Percentiles rank a stretch among this genome's conserved stretches.
Evolutionary conservation across 2,113 vertebrate genomes (phyloP).

Genomic region (Sialia sialis): DNA sequence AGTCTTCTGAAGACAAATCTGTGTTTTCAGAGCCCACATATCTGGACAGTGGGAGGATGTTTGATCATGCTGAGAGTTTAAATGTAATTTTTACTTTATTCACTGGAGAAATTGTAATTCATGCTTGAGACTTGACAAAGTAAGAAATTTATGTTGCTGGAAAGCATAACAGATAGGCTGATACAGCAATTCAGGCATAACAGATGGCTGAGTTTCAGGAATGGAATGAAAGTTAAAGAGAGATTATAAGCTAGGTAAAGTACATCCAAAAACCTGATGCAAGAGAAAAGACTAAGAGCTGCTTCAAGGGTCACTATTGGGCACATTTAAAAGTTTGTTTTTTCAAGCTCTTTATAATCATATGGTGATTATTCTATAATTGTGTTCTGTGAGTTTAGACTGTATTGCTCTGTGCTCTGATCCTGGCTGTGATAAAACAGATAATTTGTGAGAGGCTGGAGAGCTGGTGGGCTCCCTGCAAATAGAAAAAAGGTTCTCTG

Average conservation of each 20-base stretch:
- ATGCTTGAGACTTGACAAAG: neutral
- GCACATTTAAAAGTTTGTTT: neutral
- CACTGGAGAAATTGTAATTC: neutral
- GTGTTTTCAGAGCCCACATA: neutral
- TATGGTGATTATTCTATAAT: neutral
- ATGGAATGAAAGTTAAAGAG: constrained; percentile 3
- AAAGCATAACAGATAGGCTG: neutral
- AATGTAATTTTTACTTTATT: neutral
- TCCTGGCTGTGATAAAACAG: neutral
- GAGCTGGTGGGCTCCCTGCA: neutral
- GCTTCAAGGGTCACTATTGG: neutral
- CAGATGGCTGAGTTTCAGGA: constrained; percentile 33
- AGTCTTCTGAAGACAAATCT: neutral
- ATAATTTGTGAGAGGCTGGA: neutral
- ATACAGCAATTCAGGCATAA: neutral
- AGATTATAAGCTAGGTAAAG: neutral
- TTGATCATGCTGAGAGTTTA: neutral
- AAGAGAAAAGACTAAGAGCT: neutral
- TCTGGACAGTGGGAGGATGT: neutral
- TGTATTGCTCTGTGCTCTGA: neutral
- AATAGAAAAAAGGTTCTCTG: neutral
- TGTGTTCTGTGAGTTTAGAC: neutral
- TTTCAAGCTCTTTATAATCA: neutral
- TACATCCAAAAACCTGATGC: neutral
- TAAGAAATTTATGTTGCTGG: neutral